Evolutionary conservation across 2,113 vertebrate species (phyloP).

Genomic region (Pelecanoides urinatrix): DNA sequence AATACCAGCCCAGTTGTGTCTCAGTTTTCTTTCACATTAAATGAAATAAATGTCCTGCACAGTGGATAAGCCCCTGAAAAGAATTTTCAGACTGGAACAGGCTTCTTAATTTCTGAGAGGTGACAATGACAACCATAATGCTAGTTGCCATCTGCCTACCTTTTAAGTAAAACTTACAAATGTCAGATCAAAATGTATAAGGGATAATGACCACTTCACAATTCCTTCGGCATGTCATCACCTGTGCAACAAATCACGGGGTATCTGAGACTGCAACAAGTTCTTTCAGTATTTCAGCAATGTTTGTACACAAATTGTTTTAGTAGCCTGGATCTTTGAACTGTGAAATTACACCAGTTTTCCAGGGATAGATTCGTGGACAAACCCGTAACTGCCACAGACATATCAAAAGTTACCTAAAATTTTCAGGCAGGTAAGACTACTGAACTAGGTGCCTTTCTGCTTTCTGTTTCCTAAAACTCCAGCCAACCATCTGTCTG

Average conservation of each 20-base stretch:
- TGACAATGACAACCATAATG: not conserved
- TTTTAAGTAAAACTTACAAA: not conserved
- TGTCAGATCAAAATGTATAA: not conserved
- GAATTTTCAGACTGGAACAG: not conserved
- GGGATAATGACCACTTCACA: not conserved
- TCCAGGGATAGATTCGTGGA: not conserved
- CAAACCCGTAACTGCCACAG: not conserved
- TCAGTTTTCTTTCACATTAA: not conserved
- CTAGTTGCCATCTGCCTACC: not conserved
- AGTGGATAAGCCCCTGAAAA: not conserved
- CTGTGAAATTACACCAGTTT: conserved; percentile 2
- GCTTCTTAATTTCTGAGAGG: not conserved
- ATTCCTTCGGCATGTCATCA: not conserved
- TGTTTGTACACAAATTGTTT: not conserved
- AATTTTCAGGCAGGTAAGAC: not conserved
- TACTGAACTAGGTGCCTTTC: not conserved
- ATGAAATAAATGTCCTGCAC: not conserved
- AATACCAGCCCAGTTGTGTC: not conserved
- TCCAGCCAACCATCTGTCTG: not conserved
- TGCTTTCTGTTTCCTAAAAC: not conserved
- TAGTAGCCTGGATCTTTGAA: not conserved
- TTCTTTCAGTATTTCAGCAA: not conserved
- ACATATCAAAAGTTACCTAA: not conserved
- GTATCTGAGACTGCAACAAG: not conserved
- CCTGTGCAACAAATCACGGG: not conserved